Conservation (phyloP, 2,797 vertebrate genomes). For the Crax fasciolata region DNA sequence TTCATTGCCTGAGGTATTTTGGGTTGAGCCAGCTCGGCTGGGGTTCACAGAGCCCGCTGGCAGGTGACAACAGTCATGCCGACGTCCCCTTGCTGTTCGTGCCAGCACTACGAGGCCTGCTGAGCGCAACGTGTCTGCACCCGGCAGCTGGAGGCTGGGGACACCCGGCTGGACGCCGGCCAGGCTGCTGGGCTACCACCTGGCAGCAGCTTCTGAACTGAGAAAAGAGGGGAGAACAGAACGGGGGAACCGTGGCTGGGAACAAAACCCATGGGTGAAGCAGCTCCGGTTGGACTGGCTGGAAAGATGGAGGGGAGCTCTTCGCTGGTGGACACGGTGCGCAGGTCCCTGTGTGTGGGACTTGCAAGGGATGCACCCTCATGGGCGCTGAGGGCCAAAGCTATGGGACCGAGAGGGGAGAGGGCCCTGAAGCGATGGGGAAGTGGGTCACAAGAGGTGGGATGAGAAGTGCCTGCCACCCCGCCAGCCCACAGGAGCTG, state of each 20-base stretch:
- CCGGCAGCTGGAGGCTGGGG: background rate
- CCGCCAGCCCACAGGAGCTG: background rate
- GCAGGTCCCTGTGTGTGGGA: background rate
- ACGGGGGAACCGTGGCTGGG: background rate
- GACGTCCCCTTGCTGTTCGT: background rate
- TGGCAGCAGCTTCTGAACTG: background rate
- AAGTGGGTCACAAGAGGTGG: background rate
- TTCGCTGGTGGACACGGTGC: background rate
- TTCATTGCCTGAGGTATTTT: constrained; percentile 58
- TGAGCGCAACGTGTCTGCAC: background rate
- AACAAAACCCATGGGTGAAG: background rate
- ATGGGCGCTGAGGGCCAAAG: background rate
- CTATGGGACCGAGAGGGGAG: rapidly evolving
- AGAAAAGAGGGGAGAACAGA: background rate
- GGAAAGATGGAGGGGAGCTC: background rate
- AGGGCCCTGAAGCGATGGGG: rapidly evolving
- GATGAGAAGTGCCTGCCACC: background rate
- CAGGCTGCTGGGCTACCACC: background rate
- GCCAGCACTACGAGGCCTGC: background rate
- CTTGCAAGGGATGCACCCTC: background rate
- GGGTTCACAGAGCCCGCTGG: background rate
- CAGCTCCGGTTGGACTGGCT: background rate
- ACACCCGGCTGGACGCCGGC: background rate
- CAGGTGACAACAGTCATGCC: background rate
- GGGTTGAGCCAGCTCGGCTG: background rate